phyloP scores from a whole-genome alignment of 2,888 invertebrate genomes.

The Trileptium ribeirensis region DNA sequence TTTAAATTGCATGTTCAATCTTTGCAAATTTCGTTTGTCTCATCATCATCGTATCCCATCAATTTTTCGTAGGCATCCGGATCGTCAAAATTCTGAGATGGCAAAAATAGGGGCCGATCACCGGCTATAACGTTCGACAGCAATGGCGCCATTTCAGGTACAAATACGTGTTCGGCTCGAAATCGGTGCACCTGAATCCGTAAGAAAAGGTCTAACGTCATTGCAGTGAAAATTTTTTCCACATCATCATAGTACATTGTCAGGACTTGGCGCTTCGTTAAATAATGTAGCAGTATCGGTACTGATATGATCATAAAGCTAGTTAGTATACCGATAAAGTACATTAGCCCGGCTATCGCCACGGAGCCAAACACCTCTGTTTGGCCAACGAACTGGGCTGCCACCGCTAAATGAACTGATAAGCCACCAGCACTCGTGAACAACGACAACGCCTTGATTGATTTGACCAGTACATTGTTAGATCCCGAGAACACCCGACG shows the following conservation, averaged over 20 bases:
- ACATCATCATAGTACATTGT: background rate
- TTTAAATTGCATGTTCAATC: too few relatives aligned
- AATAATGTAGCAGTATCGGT: background rate
- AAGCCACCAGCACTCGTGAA: background rate
- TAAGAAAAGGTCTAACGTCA: background rate
- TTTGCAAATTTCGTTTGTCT: too few relatives aligned
- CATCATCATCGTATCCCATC: background rate
- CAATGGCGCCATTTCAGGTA: background rate
- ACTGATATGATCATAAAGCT: background rate
- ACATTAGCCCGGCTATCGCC: background rate
- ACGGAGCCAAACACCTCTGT: background rate
- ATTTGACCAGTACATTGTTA: background rate
- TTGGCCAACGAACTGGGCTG: background rate
- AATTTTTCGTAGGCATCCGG: background rate
- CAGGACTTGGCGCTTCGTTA: background rate
- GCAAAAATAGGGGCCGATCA: background rate
- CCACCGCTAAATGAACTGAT: background rate
- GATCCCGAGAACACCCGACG: background rate
- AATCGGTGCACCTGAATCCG: background rate
- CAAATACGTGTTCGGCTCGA: background rate
- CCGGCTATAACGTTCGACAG: background rate
- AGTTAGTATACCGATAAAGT: background rate
- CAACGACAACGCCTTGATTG: background rate
- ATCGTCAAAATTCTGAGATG: background rate
- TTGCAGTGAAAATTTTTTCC: background rate